Evolutionary conservation across 2,113 vertebrate genomes (phyloP).

Genomic region (Mesembrinibis cayennensis): DNA sequence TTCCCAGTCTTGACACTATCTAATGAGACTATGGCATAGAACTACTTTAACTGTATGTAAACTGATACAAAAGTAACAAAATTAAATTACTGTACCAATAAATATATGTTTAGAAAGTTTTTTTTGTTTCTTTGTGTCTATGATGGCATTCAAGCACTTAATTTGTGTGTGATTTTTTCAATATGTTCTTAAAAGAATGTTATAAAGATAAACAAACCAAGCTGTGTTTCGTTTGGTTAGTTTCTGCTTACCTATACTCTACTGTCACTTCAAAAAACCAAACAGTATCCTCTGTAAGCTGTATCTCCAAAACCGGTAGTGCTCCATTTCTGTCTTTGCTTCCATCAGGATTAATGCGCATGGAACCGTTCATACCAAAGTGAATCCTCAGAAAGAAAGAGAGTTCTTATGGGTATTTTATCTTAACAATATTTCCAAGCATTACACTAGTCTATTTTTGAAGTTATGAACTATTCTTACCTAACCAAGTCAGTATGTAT

Average conservation of each 20-base stretch:
- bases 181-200: not conserved
- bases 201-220: not conserved
- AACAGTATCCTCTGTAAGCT: constrained; percentile 83
- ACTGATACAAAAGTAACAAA: not conserved
- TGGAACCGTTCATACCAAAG: constrained; percentile 95
- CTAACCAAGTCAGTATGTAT: not conserved
- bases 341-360: constrained; percentile 81
- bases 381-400: constrained; percentile 82
- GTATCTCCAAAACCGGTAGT: constrained; percentile 77
- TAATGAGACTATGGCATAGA: not conserved
- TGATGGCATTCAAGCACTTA: not conserved
- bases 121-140: not conserved
- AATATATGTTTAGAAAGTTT: not conserved
- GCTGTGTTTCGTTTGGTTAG: not conserved
- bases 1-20: not conserved
- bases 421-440: not conserved
- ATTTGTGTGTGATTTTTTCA: not conserved
- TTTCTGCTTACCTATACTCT: constrained; percentile 83
- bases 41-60: not conserved
- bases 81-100: not conserved
- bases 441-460: not conserved
- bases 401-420: not conserved
- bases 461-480: not conserved
- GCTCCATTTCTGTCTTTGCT: constrained; percentile 61
- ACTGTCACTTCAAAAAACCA: constrained; percentile 87